phyloP scores from a whole-genome alignment of 2,888 invertebrate genomes.

The Lochmaea capreae region DNA sequence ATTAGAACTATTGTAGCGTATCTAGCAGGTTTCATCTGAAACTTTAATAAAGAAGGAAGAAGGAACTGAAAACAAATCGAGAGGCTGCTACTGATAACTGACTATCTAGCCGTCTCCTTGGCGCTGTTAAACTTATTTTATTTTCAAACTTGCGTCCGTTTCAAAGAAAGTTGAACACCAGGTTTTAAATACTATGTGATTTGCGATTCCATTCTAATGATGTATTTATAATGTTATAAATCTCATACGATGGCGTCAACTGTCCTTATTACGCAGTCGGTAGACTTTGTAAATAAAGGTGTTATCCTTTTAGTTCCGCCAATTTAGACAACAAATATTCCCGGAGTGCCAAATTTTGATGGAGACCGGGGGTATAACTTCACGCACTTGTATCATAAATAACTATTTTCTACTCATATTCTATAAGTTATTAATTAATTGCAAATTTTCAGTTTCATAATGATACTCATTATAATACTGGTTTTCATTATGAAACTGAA shows the following conservation, averaged over 20 bases:
- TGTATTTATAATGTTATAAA: slow-evolving; percentile 18
- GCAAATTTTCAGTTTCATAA: too few species aligned
- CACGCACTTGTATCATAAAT: too few species aligned
- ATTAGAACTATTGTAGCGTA: slow-evolving; percentile 15
- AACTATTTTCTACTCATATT: too few species aligned
- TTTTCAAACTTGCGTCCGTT: slow-evolving; percentile 3
- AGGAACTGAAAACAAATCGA: slow-evolving; percentile 14
- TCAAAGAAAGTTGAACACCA: slow-evolving; percentile 16
- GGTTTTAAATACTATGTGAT: slow-evolving; percentile 12
- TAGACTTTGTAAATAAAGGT: background rate
- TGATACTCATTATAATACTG: too few species aligned
- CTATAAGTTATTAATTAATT: too few species aligned
- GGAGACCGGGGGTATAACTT: too few species aligned
- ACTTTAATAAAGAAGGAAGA: slow-evolving; percentile 18
- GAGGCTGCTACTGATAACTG: slow-evolving; percentile 10
- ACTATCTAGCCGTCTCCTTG: slow-evolving; percentile 20
- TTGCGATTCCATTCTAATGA: slow-evolving; percentile 26
- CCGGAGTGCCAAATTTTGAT: too few species aligned
- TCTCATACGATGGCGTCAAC: slow-evolving; percentile 29
- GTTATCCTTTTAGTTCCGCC: background rate
- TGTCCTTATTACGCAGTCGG: background rate
- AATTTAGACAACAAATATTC: too few species aligned
- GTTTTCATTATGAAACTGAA: too few species aligned
- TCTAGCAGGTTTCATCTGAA: background rate
- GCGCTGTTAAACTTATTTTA: slow-evolving; percentile 19